Conservation (phyloP, 2,888 invertebrate species). For the Lumbricus terrestris region DNA sequence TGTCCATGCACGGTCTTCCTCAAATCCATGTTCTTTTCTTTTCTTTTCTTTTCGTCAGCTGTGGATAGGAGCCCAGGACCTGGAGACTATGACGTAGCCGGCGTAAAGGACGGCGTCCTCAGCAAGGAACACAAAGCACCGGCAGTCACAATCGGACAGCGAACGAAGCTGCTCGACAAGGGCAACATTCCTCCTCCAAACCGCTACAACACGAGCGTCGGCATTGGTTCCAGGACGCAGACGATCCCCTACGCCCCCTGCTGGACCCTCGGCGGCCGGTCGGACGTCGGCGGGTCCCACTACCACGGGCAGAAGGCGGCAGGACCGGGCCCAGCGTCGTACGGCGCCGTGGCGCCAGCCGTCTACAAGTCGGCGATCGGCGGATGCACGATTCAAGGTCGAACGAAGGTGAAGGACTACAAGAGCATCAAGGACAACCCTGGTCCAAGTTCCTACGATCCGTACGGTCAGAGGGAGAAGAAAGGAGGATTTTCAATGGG, state of each 20-base stretch:
- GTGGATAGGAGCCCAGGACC: slow-evolving; percentile 37
- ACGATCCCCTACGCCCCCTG: slow-evolving; percentile 27
- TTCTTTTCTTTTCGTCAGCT: too few relatives aligned
- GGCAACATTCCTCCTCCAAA: slow-evolving; percentile 37
- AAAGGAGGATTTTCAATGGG: slow-evolving; percentile 33
- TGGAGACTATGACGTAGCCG: slow-evolving; percentile 35
- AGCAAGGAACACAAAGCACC: slow-evolving; percentile 29
- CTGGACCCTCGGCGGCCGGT: slow-evolving; percentile 26
- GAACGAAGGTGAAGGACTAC: slow-evolving; percentile 36
- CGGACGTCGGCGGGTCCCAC: slow-evolving; percentile 28
- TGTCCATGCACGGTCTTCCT: too few relatives aligned
- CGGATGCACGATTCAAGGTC: slow-evolving; percentile 29
- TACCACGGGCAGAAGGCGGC: slow-evolving; percentile 26
- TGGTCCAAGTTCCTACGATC: slow-evolving; percentile 38
- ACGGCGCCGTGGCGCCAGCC: slow-evolving; percentile 25
- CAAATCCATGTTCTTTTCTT: too few relatives aligned
- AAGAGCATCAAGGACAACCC: slow-evolving; percentile 34
- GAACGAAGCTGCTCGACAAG: slow-evolving; percentile 24
- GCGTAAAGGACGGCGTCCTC: slow-evolving; percentile 28
- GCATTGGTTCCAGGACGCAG: slow-evolving; percentile 25
- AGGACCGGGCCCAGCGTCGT: slow-evolving; percentile 30
- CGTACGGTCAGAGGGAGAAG: not conserved
- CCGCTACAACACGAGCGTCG: slow-evolving; percentile 28
- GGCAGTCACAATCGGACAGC: slow-evolving; percentile 30
- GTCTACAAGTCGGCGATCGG: slow-evolving; percentile 17